These are phyloP conservation scores for Crotalus tigris DNA, from an alignment of 2,113 vertebrate species.

Conservation along the genomic window DNA sequence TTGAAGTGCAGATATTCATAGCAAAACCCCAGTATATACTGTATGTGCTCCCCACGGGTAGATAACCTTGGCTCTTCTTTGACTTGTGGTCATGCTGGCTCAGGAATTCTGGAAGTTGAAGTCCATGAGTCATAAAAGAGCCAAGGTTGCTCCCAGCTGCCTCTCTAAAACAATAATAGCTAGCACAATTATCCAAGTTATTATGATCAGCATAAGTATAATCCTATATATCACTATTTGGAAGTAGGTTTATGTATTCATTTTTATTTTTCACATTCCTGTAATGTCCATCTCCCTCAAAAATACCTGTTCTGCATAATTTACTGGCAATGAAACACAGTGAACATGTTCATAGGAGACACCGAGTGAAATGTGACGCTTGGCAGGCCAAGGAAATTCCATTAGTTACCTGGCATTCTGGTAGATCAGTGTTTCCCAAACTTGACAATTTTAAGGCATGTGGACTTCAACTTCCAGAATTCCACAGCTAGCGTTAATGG, in stretches of 20 bases:
- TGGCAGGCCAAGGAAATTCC: background rate
- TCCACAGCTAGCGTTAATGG: no score
- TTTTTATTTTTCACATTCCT: background rate
- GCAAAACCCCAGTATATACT: background rate
- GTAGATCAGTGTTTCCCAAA: background rate
- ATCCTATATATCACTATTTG: background rate
- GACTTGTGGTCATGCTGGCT: no score
- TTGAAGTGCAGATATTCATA: background rate
- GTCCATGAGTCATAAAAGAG: no score
- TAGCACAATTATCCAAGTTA: background rate
- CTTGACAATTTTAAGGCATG: no score
- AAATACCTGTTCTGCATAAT: background rate
- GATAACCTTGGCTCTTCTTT: no score
- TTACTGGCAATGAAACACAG: background rate
- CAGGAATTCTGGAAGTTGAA: no score
- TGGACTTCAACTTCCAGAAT: no score
- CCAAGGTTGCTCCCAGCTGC: background rate
- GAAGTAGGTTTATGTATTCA: background rate
- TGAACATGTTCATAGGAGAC: background rate
- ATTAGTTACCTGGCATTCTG: background rate
- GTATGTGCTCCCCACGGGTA: background rate
- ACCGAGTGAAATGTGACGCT: background rate
- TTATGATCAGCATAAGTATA: background rate
- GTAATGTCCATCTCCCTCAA: background rate
- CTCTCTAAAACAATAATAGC: background rate